Percentiles rank a stretch among this genome's conserved stretches.
Conservation (phyloP, 2,888 invertebrate genomes). For the Drosophila monieri region DNA sequence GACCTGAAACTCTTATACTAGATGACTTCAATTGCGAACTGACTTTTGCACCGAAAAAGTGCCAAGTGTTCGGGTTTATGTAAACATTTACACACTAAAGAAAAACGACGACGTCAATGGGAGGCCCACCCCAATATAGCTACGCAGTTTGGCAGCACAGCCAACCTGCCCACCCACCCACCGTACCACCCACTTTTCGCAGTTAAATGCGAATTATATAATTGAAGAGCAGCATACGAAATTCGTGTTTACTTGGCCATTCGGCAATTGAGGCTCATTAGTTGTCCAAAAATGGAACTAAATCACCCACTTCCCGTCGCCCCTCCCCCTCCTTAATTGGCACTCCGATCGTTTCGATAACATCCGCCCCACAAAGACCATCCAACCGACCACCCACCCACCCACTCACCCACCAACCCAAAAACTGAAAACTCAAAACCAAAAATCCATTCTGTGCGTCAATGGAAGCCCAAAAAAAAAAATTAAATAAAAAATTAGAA, state of each 20-base stretch:
- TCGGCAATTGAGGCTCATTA: constrained; percentile 71
- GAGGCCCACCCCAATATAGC: constrained; percentile 5
- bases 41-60: constrained; percentile 59
- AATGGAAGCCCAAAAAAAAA: constrained; percentile 24
- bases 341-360: constrained; percentile 68
- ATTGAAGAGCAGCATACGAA: constrained; percentile 43
- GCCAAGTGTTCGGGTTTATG: constrained; percentile 60
- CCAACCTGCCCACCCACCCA: constrained; percentile 6
- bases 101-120: constrained; percentile 62
- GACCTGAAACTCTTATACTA: constrained; percentile 29
- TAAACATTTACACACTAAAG: constrained; percentile 64
- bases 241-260: constrained; percentile 47
- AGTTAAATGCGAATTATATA: constrained; percentile 55
- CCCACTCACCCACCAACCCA: constrained; percentile 28
- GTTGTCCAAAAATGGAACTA: constrained; percentile 64
- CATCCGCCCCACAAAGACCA: constrained; percentile 49
- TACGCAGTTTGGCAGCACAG: constrained; percentile 53
- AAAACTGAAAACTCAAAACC: constrained; percentile 10
- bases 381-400: constrained; percentile 2
- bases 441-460: constrained; percentile 46
- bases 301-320: constrained; percentile 8
- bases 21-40: constrained; percentile 29
- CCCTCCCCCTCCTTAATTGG: constrained; percentile 50
- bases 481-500: not conserved
- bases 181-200: constrained; percentile 13